These are phyloP conservation scores for Stigmatopora argus DNA, from an alignment of 2,113 vertebrate genomes.

Conservation along the genomic window DNA sequence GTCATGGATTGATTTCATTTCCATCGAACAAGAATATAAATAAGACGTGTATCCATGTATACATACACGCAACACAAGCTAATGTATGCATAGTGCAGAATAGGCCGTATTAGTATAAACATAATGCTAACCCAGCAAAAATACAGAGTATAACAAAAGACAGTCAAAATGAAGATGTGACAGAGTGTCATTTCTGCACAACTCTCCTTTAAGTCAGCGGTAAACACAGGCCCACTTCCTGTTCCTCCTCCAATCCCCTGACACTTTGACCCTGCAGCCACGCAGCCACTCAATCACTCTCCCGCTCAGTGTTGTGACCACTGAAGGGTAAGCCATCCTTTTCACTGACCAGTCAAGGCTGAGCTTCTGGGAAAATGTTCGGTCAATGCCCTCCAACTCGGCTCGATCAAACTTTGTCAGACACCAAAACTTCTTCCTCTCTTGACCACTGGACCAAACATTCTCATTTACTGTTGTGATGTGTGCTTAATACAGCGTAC, in stretches of 20 bases:
- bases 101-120: too few species aligned
- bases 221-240: conserved; percentile 1
- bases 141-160: background rate
- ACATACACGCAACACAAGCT: too few species aligned
- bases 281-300: conserved; percentile 2
- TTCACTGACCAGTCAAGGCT: conserved; percentile 35
- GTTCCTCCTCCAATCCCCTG: conserved; percentile 8
- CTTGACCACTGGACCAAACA: background rate
- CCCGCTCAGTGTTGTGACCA: background rate
- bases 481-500: background rate
- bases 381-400: conserved; percentile 41
- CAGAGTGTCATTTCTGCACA: background rate
- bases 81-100: too few species aligned
- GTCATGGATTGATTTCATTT: too few species aligned
- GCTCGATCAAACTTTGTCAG: conserved; percentile 43
- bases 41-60: too few species aligned
- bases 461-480: background rate
- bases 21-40: too few species aligned
- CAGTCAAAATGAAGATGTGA: background rate
- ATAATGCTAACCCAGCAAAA: background rate
- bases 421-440: conserved; percentile 9
- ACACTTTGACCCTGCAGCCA: conserved; percentile 15
- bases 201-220: conserved; percentile 15
- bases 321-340: conserved; percentile 45
- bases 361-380: conserved; percentile 40